phyloP scores from a whole-genome alignment of 2,797 vertebrate genomes.

The Siniperca scherzeri region DNA sequence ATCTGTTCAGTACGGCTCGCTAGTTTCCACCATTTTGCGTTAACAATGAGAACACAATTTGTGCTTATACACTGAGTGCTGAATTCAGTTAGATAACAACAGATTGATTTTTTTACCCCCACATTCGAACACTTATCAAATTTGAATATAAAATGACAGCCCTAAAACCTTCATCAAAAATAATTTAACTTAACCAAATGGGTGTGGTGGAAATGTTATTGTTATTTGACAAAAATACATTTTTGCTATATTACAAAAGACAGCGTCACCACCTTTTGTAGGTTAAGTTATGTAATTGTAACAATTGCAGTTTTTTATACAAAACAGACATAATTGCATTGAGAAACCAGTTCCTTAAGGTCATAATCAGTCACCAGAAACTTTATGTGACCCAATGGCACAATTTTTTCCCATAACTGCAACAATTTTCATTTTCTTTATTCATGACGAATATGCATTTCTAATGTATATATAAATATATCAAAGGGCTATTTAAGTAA shows the following conservation, averaged over 20 bases:
- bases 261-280: not conserved
- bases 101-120: too few relatives aligned
- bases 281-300: not conserved
- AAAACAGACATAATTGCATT: not conserved
- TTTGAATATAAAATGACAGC: too few relatives aligned
- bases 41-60: not conserved
- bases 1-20: not conserved
- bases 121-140: too few relatives aligned
- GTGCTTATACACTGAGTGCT: too few relatives aligned
- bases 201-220: too few relatives aligned
- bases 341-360: too few relatives aligned
- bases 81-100: too few relatives aligned
- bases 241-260: not conserved
- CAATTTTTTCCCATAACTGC: not conserved
- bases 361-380: not conserved
- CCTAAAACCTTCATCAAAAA: too few relatives aligned
- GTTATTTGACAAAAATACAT: too few relatives aligned
- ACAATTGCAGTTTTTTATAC: not conserved
- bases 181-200: too few relatives aligned
- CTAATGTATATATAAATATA: not conserved
- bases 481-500: slow-evolving; percentile 7
- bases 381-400: rapidly evolving
- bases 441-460: not conserved
- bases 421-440: not conserved
- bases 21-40: not conserved